Percentiles rank a stretch among this genome's conserved stretches.
phyloP scores from a whole-genome alignment of 2,113 vertebrate species.

The Microcebus lehilahytsara region DNA sequence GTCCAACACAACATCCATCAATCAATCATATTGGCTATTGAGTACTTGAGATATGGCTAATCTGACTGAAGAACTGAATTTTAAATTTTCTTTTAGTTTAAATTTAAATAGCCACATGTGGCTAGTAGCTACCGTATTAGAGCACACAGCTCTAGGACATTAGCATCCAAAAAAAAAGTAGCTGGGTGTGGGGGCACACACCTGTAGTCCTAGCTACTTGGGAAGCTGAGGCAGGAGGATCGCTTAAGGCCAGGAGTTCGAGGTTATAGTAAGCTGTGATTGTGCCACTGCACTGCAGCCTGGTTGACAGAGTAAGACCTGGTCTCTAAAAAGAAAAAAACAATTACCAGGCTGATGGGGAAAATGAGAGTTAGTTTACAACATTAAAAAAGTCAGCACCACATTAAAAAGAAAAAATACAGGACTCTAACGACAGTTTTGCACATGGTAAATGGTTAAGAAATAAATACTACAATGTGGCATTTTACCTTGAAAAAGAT shows the following conservation, averaged over 20 bases:
- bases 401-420: background rate
- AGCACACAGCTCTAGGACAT: background rate
- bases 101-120: background rate
- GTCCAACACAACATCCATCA: background rate
- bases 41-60: background rate
- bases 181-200: no score
- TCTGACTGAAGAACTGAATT: background rate
- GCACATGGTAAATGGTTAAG: background rate
- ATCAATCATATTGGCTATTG: background rate
- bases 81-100: background rate
- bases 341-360: background rate
- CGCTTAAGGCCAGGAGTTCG: no score
- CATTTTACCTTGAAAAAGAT: background rate
- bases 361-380: background rate
- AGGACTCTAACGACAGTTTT: background rate
- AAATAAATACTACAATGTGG: background rate
- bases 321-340: no score
- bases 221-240: no score
- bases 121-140: fast-evolving
- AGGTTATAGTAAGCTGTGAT: no score
- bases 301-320: no score
- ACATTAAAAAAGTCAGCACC: background rate
- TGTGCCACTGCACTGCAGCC: no score
- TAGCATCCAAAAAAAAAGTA: background rate
- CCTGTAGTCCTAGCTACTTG: no score